Percentiles rank a stretch among this genome's conserved stretches.
Conservation (phyloP, 1,140 invertebrate species). For the Drosophila kohkoa region DNA sequence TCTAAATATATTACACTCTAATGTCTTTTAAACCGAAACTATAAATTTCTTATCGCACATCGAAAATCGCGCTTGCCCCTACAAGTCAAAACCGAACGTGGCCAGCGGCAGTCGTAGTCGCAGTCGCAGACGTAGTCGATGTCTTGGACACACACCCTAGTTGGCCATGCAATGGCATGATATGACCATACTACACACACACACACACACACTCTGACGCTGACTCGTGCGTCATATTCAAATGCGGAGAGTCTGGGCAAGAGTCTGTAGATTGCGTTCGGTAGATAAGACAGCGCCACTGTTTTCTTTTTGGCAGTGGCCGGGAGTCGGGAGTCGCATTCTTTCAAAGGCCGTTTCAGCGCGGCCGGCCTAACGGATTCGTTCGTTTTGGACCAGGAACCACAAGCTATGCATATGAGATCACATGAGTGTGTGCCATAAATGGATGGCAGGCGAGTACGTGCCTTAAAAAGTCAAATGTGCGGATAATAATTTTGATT, state of each 20-base stretch:
- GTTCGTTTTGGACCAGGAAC: conserved; percentile 54
- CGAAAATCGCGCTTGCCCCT: conserved; percentile 79
- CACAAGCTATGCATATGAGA: conserved; percentile 16
- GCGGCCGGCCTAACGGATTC: conserved; percentile 56
- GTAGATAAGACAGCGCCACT: conserved; percentile 77
- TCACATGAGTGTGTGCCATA: conserved; percentile 48
- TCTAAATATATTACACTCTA: conserved; percentile 81
- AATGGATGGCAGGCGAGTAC: conserved; percentile 66
- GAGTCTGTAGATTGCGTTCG: conserved; percentile 70
- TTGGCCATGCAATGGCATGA: conserved; percentile 43
- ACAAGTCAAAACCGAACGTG: conserved; percentile 62
- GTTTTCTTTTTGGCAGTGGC: conserved; percentile 46
- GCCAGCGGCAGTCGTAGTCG: conserved; percentile 49
- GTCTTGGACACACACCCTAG: conserved; percentile 68
- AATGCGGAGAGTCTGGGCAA: conserved; percentile 68
- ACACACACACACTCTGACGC: conserved; percentile 17
- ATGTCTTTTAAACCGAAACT: conserved; percentile 82
- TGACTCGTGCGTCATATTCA: conserved; percentile 79
- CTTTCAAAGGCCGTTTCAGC: conserved; percentile 74
- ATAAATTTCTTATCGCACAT: conserved; percentile 81
- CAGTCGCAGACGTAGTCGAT: neutral
- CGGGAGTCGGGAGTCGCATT: conserved; percentile 50
- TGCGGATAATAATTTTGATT: conserved; percentile 82
- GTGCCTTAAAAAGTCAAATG: conserved; percentile 77
- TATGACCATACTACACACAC: neutral